These are phyloP conservation scores for Pseudomugil tenellus DNA, from an alignment of 2,797 vertebrate species.

Conservation along the genomic window DNA sequence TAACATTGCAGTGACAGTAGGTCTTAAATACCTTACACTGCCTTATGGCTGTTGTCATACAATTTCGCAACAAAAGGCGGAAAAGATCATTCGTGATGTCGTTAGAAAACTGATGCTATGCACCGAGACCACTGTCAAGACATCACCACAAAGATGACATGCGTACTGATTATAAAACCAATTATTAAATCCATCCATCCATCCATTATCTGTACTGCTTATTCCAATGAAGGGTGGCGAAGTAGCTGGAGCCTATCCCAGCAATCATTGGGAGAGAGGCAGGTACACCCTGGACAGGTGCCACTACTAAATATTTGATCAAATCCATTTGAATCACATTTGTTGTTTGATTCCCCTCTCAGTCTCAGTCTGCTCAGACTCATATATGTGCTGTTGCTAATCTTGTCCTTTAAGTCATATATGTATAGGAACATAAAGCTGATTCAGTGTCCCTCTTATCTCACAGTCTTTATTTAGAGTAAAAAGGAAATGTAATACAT, in stretches of 20 bases:
- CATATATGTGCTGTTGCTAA: not conserved
- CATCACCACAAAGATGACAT: not conserved
- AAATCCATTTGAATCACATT: conserved; percentile 13
- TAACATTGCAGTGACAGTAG: conserved; percentile 26
- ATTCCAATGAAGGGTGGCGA: too few relatives aligned
- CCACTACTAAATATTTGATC: not conserved
- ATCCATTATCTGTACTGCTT: too few relatives aligned
- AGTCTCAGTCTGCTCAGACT: conserved; percentile 7
- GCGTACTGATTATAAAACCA: not conserved
- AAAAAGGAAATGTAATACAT: conserved; percentile 56
- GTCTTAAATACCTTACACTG: conserved; percentile 16
- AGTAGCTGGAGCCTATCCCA: too few relatives aligned
- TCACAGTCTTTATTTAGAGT: conserved; percentile 49
- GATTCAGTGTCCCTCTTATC: conserved; percentile 30
- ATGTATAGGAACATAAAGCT: conserved; percentile 12
- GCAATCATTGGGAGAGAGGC: too few relatives aligned
- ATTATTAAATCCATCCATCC: too few relatives aligned
- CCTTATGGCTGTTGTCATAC: conserved; percentile 7
- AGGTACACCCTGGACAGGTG: too few relatives aligned
- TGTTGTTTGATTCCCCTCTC: not conserved
- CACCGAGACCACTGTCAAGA: not conserved
- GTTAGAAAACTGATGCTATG: not conserved
- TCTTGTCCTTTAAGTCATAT: conserved; percentile 9
- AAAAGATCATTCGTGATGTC: conserved; percentile 23
- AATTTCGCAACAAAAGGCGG: conserved; percentile 15